These are phyloP conservation scores for Mustelus asterias DNA, from an alignment of 2,113 vertebrate genomes.

Conservation along the genomic window DNA sequence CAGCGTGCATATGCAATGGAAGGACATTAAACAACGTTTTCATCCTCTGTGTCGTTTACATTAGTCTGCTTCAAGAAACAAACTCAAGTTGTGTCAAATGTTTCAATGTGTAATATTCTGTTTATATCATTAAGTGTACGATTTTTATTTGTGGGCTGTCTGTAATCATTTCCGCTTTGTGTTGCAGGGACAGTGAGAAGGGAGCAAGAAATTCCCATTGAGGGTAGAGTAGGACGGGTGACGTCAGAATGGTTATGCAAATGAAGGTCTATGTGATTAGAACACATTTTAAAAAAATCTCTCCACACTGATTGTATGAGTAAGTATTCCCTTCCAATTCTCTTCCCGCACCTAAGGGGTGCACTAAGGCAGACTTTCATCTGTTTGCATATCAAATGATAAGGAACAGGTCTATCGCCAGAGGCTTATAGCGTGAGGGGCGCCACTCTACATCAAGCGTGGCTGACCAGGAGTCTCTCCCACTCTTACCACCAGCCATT, in stretches of 20 bases:
- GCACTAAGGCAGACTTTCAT: too few species aligned
- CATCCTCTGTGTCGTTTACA: neutral
- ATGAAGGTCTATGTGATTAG: neutral
- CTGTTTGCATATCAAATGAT: too few species aligned
- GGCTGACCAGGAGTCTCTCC: too few species aligned
- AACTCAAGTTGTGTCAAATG: neutral
- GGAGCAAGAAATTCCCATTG: neutral
- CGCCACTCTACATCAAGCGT: too few species aligned
- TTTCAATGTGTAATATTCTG: neutral
- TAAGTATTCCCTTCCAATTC: neutral
- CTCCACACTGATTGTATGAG: neutral
- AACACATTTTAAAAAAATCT: neutral
- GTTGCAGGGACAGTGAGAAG: constrained; percentile 22
- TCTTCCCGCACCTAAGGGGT: too few species aligned
- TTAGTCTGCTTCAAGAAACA: neutral
- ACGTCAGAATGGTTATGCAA: neutral
- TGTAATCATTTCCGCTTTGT: constrained; percentile 13
- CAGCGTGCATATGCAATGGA: neutral
- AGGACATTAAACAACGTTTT: neutral
- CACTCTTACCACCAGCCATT: too few species aligned
- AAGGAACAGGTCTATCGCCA: too few species aligned
- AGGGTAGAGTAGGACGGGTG: neutral
- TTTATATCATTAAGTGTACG: neutral
- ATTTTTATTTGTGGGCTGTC: neutral
- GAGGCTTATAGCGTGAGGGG: too few species aligned